Conservation (phyloP, 2,797 vertebrate genomes). For the Poliocrania exsul region DNA sequence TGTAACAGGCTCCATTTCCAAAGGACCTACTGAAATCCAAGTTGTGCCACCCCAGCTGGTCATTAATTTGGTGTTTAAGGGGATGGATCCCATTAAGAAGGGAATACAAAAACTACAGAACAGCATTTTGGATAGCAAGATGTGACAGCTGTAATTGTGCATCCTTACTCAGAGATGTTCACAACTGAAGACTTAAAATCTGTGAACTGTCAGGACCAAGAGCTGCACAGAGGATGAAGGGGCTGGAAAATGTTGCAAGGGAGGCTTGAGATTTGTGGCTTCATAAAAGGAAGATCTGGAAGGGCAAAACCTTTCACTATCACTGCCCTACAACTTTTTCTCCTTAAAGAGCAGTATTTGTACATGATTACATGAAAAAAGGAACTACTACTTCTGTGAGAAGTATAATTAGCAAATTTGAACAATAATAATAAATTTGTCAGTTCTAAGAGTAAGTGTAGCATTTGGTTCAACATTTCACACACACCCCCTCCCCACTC, state of each 20-base stretch:
- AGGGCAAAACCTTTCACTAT: neutral
- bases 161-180: neutral
- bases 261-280: neutral
- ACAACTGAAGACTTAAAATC: neutral
- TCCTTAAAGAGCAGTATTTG: neutral
- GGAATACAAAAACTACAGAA: neutral
- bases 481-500: rapidly evolving
- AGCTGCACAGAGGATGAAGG: neutral
- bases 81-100: neutral
- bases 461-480: neutral
- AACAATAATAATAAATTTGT: neutral
- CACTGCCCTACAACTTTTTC: neutral
- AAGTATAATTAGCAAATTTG: neutral
- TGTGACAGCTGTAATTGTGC: neutral
- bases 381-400: neutral
- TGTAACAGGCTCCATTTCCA: neutral
- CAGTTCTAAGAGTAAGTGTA: neutral
- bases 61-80: neutral
- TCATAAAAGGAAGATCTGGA: neutral
- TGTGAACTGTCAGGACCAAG: neutral
- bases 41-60: neutral
- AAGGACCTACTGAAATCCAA: neutral
- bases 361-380: neutral
- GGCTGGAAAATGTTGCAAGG: neutral
- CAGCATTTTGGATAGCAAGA: neutral